Percentiles rank a stretch among this genome's conserved stretches.
phyloP scores from a whole-genome alignment of 2,797 vertebrate genomes.

The Melanogrammus aeglefinus region DNA sequence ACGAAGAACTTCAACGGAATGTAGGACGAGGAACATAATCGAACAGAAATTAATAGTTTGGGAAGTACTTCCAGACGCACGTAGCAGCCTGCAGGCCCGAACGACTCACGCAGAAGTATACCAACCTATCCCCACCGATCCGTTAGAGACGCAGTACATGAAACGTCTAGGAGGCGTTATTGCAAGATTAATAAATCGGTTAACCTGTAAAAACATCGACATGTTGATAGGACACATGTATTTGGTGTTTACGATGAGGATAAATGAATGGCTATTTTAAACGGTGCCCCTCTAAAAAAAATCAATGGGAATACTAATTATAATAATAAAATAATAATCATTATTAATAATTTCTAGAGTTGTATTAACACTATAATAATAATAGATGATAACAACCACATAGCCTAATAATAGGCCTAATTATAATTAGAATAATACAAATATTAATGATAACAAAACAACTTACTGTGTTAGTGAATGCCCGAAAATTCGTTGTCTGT shows the following conservation, averaged over 20 bases:
- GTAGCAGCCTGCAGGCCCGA: neutral
- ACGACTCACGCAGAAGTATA: neutral
- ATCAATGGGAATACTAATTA: neutral
- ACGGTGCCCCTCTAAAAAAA: neutral
- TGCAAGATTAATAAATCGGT: neutral
- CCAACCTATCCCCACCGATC: neutral
- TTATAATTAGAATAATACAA: slow-evolving; percentile 10
- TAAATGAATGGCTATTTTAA: neutral
- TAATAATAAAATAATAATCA: slow-evolving; percentile 14
- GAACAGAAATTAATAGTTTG: too few species aligned
- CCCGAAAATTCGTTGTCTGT: slow-evolving; percentile 60
- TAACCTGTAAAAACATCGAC: neutral
- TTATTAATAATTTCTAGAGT: neutral
- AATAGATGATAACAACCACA: neutral
- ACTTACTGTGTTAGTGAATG: slow-evolving; percentile 50
- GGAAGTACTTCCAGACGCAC: neutral
- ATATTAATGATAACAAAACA: slow-evolving; percentile 5
- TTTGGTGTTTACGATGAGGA: neutral
- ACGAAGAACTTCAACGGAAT: slow-evolving; percentile 37
- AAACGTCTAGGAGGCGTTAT: neutral
- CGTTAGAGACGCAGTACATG: neutral
- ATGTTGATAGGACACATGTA: neutral
- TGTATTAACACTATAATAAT: slow-evolving; percentile 3
- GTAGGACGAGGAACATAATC: slow-evolving; percentile 6
- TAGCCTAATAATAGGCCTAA: slow-evolving; percentile 17